Evolutionary conservation across 1,140 invertebrate genomes (phyloP), one percentile per base, ranked within the genome.

Genomic region (Eueides isabella): DNA sequence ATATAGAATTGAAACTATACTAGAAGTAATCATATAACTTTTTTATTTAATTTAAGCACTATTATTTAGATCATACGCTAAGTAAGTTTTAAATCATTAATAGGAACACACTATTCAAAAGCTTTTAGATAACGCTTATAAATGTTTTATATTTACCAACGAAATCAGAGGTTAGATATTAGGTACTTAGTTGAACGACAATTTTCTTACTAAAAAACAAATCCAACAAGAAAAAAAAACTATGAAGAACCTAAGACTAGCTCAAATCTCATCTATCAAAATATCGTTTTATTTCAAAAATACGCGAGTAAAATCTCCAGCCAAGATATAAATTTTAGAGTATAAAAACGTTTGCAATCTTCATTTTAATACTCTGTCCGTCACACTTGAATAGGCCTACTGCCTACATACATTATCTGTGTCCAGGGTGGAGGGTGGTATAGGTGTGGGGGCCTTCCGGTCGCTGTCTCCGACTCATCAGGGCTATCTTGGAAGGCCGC

Each of bases 391-490:
- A 87, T 89, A 86, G 88, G 82, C 84, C 81, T 84, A 85, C 79
- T 80, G 81, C 69, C 74, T 71, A 77, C 68, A 72, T 81, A 86
- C 75, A 85, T 85, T 86, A 90, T 86, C 83, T 84, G 76, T 75
- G 80, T 79, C 80, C 81, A 80, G 63, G 78, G 67, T 26, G 41
- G 70, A 30, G 66, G 68, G 71, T 65, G 79, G 83, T 55, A 67
- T 80, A 80, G 81, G 78, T 81, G 77, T 81, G 41, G 48, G 48
- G 48, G 48, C 48, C 79, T 86, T 90, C 88, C 89, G 84, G 82
- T 83, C 85, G 87, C 86, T 90, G 90, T 92, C 90, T 90, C 87
- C 90, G 85, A 83, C 90, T 88, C 88, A 89, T 92, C 90, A 90
- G 87, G 84, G 85, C 90, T 90, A 89, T 92, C 88, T 91, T 89